phyloP scores from a whole-genome alignment of 1,140 invertebrate genomes.

The Drosophila oshimai region DNA sequence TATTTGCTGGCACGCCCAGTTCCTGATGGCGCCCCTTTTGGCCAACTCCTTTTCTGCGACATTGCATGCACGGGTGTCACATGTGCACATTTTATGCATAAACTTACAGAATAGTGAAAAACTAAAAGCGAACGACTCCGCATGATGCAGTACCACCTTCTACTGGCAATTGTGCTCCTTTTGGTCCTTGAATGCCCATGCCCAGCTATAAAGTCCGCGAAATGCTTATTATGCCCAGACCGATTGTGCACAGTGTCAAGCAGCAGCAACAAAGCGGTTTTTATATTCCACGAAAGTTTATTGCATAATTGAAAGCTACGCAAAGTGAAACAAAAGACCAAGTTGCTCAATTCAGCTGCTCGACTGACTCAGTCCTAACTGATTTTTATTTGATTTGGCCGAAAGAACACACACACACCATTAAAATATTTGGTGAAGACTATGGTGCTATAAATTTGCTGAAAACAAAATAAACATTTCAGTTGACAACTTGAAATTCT shows the following conservation, averaged over 20 bases:
- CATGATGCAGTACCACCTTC: conserved; percentile 21
- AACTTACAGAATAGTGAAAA: conserved; percentile 67
- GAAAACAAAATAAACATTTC: conserved; percentile 11
- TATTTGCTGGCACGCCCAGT: conserved; percentile 46
- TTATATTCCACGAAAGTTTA: conserved; percentile 61
- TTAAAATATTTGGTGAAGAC: too few relatives aligned
- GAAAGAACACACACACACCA: not conserved
- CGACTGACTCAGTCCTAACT: conserved; percentile 3
- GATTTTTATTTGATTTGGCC: conserved; percentile 19
- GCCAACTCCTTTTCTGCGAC: conserved; percentile 6
- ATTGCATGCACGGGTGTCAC: conserved; percentile 73
- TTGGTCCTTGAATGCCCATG: conserved; percentile 32
- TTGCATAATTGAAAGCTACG: conserved; percentile 80
- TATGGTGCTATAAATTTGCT: too few relatives aligned
- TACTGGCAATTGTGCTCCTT: too few relatives aligned
- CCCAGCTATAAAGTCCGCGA: conserved; percentile 67
- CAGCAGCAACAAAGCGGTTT: conserved; percentile 61
- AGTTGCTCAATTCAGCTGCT: not conserved
- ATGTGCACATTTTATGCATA: conserved; percentile 81
- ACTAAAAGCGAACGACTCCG: conserved; percentile 25
- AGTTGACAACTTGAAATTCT: not conserved
- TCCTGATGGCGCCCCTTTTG: not conserved
- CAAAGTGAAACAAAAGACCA: conserved; percentile 63
- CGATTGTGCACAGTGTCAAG: conserved; percentile 77
- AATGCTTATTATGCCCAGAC: conserved; percentile 74